These are phyloP conservation scores for Psephotus haematonotus DNA, from an alignment of 2,113 vertebrate species.

Conservation along the genomic window DNA sequence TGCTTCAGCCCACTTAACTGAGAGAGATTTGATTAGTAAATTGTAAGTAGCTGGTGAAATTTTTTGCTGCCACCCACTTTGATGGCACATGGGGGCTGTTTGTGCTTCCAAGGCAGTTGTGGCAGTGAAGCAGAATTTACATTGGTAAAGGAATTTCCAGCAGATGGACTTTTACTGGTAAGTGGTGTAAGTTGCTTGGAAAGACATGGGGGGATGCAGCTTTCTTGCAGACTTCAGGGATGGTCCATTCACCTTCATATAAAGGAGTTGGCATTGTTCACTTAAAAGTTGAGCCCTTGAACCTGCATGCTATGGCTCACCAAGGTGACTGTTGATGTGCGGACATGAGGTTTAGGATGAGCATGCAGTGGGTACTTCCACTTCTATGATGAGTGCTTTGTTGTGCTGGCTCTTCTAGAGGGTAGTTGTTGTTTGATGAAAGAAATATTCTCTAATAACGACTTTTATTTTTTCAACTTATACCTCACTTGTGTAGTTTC, in stretches of 20 bases:
- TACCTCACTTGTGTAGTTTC: neutral
- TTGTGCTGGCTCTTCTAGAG: neutral
- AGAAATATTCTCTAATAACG: neutral
- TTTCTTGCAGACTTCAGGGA: neutral
- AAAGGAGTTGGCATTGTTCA: neutral
- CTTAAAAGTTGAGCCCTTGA: neutral
- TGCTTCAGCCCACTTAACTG: neutral
- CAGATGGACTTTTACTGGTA: neutral
- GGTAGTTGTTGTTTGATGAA: neutral
- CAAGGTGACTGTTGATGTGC: neutral
- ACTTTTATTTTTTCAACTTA: neutral
- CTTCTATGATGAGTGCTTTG: neutral
- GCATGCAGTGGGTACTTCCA: neutral
- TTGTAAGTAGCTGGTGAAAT: neutral
- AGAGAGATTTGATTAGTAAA: neutral
- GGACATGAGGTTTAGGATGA: neutral
- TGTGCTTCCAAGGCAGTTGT: neutral
- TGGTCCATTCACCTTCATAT: neutral
- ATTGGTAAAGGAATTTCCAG: neutral
- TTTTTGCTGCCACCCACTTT: neutral
- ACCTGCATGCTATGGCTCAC: neutral
- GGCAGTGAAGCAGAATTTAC: neutral
- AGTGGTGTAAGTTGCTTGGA: neutral
- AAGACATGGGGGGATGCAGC: neutral
- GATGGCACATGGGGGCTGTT: fast-evolving